Base-by-base conservation (phyloP, 2,797 vertebrate genomes). In the Muraenolepis orangiensis region DNA sequence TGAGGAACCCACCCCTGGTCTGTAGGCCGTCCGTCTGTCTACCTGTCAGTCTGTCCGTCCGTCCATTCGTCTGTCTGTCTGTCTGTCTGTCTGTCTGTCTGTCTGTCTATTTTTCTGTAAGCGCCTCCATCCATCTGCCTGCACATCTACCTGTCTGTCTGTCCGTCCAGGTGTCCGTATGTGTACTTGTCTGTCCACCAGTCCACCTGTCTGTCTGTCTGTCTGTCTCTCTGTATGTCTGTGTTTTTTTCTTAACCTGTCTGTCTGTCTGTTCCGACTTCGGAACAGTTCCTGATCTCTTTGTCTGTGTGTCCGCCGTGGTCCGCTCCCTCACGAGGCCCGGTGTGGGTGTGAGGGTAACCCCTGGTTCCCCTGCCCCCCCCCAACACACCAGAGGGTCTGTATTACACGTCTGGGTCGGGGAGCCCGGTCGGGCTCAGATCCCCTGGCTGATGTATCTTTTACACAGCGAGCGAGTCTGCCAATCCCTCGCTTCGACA, bases 381-480 rank as follows among this genome's bases (percentile, higher is more conserved):
- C 61, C 29, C 20, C 64, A 13, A 31, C 12, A 29, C 11, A 29
- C 0, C 26, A 32, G 46, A 29, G 71, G 18, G 67, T 40, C 23
- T 16, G 42, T 20, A 29, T 26, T 40, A 46, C 66, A 68, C 1
- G 36, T 74, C 66, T 46, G 18, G 20, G 12, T 74, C 42, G n/a
- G n/a, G 11, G 71, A 67, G 23, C 73, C 26, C 16, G 10, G 3
- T 26, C 16, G 10, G 3, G 18, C 20, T 16, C 70, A 66, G 23
- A 71, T n/a, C 40, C 69, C 40, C 69, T 76, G 70, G 67, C 57
- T 79, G 79, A 79, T 76, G 74, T 69, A 66, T 26, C 26, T 38
- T 71, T 61, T 61, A 38, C 51, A 36, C 10, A 8, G 8, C n/a
- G n/a, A n/a, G n/a, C 2, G 12, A 28, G 64, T 29, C 42, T 38